These are phyloP conservation scores for Lingula anatina DNA, from an alignment of 2,888 invertebrate genomes.

Conservation along the genomic window DNA sequence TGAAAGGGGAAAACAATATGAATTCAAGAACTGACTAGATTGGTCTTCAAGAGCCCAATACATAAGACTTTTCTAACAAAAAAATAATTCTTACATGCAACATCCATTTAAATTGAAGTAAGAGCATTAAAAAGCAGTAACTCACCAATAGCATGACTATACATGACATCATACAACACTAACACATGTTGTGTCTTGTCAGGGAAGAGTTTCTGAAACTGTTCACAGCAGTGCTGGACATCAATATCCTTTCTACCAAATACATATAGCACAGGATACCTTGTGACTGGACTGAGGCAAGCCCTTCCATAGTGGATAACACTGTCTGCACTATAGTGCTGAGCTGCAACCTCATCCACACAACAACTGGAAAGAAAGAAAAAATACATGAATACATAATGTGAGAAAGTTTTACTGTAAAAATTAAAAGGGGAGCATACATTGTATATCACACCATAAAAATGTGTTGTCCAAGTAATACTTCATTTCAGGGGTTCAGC, in stretches of 20 bases:
- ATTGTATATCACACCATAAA: no score
- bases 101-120: no score
- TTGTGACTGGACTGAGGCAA: conserved; percentile 69
- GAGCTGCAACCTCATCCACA: conserved; percentile 82
- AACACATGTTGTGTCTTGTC: conserved; percentile 30
- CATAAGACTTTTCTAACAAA: no score
- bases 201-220: conserved; percentile 24
- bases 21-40: no score
- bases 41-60: no score
- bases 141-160: conserved; percentile 41
- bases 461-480: no score
- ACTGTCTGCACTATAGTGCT: conserved; percentile 79
- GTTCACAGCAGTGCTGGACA: conserved; percentile 40
- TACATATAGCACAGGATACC: conserved; percentile 65
- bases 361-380: conserved; percentile 76
- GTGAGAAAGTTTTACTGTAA: no score
- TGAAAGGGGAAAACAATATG: no score
- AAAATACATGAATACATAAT: no score
- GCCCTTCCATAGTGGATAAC: conserved; percentile 87
- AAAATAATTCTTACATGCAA: no score
- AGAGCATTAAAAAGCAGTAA: no score
- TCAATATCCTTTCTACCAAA: conserved; percentile 58
- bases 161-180: conserved; percentile 52
- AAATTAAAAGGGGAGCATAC: no score
- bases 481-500: background rate